Conservation (phyloP, 2,888 invertebrate genomes). For the Blastobasis adustella region DNA sequence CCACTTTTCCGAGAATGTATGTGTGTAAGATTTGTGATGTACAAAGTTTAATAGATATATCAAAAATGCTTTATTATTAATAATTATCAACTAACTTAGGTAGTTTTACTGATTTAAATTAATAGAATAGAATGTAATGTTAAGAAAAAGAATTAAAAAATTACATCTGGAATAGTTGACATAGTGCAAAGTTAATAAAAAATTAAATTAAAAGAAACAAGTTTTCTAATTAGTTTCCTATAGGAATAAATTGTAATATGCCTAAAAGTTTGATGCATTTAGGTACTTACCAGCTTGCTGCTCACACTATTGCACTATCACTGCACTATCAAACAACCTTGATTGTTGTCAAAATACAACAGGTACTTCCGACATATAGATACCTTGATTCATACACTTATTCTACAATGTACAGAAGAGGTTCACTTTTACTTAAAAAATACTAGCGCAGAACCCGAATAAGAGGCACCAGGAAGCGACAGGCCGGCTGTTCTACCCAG, state of each 20-base stretch:
- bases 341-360: slow-evolving; percentile 31
- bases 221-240: slow-evolving; percentile 6
- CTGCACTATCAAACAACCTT: slow-evolving; percentile 28
- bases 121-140: no score
- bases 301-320: slow-evolving; percentile 3
- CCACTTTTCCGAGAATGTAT: no score
- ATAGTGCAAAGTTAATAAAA: no score
- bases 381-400: slow-evolving; percentile 3
- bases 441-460: slow-evolving; percentile 16
- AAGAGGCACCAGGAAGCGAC: slow-evolving; percentile 18
- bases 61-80: no score
- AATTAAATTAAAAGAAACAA: no score
- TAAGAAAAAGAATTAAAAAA: no score
- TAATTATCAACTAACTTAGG: no score
- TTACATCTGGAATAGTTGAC: no score
- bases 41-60: no score
- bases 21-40: no score
- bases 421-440: slow-evolving; percentile 13
- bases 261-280: background rate
- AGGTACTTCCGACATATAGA: slow-evolving; percentile 17
- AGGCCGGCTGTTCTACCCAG: slow-evolving; percentile 22
- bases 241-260: slow-evolving; percentile 5
- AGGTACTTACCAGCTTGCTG: slow-evolving; percentile 24
- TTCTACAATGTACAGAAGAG: slow-evolving; percentile 5
- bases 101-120: no score